These are phyloP conservation scores for Rhamnusium bicolor DNA, from an alignment of 2,888 invertebrate genomes.

Conservation along the genomic window DNA sequence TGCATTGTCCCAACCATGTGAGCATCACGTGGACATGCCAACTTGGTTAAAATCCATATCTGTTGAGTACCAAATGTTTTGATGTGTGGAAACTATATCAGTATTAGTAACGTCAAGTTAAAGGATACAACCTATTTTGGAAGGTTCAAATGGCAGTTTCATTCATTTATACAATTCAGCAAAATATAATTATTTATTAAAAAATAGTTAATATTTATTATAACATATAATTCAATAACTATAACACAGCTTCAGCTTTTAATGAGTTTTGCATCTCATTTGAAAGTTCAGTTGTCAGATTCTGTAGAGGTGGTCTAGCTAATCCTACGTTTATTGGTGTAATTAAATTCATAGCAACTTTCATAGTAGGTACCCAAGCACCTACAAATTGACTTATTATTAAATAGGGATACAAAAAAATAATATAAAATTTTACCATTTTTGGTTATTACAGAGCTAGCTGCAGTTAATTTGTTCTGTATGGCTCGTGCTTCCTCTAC, in stretches of 20 bases:
- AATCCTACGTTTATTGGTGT: slow-evolving; percentile 78
- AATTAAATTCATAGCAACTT: slow-evolving; percentile 77
- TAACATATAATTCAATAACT: not conserved
- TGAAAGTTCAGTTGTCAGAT: slow-evolving; percentile 65
- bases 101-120: too few species aligned
- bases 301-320: slow-evolving; percentile 74
- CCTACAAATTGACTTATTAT: slow-evolving; percentile 70
- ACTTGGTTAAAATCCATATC: too few species aligned
- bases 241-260: slow-evolving; percentile 4
- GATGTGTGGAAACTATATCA: too few species aligned
- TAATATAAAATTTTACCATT: slow-evolving; percentile 15
- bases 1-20: too few species aligned
- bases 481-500: slow-evolving; percentile 71
- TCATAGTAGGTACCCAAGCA: slow-evolving; percentile 81
- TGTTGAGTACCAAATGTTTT: too few species aligned
- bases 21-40: too few species aligned
- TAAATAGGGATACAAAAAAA: not conserved
- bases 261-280: slow-evolving; percentile 15
- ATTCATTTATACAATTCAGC: too few species aligned
- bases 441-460: slow-evolving; percentile 27
- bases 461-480: slow-evolving; percentile 69
- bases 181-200: slow-evolving; percentile 7
- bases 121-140: too few species aligned
- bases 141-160: too few species aligned
- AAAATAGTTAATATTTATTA: slow-evolving; percentile 3